These are phyloP conservation scores for Antheraea mylitta DNA, from an alignment of 1,140 invertebrate genomes.

Conservation along the genomic window DNA sequence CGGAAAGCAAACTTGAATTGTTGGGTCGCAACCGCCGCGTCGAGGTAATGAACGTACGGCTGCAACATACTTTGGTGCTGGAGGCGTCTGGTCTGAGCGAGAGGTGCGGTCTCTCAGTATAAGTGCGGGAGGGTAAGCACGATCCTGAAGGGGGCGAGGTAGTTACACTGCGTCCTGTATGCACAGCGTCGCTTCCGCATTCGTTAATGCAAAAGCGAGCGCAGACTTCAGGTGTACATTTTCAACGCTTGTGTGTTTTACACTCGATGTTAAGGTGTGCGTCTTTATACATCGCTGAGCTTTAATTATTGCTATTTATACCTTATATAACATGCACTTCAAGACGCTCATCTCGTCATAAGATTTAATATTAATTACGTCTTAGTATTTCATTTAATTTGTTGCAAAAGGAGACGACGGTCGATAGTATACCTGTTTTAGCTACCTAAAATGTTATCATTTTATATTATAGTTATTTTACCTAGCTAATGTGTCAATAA, in stretches of 20 bases:
- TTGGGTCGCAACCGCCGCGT: constrained; percentile 58
- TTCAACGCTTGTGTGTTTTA: constrained; percentile 75
- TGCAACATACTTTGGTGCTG: constrained; percentile 61
- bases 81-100: constrained; percentile 65
- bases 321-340: constrained; percentile 42
- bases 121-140: constrained; percentile 28
- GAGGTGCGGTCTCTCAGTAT: constrained; percentile 34
- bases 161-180: constrained; percentile 73
- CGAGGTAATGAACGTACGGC: constrained; percentile 75
- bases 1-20: constrained; percentile 77
- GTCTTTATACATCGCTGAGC: constrained; percentile 67
- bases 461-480: too few relatives aligned
- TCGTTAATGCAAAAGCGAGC: constrained; percentile 77
- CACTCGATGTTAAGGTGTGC: constrained; percentile 69
- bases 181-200: constrained; percentile 76
- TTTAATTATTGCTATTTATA: constrained; percentile 68
- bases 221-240: constrained; percentile 77
- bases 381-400: background rate
- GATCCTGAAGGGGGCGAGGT: constrained; percentile 35
- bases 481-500: too few relatives aligned
- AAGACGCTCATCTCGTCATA: constrained; percentile 19
- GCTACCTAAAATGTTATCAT: too few relatives aligned
- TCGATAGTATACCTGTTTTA: too few relatives aligned
- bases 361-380: background rate
- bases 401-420: too few relatives aligned